Conservation (phyloP, 2,797 vertebrate species). For the Pelochelys cantorii region DNA sequence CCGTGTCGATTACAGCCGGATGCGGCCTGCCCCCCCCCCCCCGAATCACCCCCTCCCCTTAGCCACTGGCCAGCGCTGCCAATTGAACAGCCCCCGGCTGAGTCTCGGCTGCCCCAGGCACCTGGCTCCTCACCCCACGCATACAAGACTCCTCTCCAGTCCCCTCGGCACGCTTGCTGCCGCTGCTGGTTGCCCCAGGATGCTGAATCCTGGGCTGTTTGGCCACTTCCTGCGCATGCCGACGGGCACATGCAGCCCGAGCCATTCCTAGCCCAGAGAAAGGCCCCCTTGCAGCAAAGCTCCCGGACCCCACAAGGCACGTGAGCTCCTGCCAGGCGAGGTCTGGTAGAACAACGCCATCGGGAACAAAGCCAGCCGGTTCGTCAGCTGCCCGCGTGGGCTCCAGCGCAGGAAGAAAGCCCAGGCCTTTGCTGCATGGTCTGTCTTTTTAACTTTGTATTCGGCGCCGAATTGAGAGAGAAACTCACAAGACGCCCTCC, state of each 20-base stretch:
- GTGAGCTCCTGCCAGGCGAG: background rate
- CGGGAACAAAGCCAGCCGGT: background rate
- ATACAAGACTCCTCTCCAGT: background rate
- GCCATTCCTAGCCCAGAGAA: background rate
- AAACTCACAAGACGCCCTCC: constrained; percentile 48
- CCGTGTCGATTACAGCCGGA: background rate
- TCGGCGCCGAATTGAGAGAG: background rate
- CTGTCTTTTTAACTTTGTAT: background rate
- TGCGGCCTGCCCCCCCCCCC: too few species aligned
- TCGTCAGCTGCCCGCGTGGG: background rate
- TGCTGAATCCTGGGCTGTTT: background rate
- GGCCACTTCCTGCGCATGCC: background rate
- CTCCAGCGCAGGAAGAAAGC: accelerated
- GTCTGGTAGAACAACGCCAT: background rate
- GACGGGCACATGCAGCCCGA: background rate
- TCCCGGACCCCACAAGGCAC: background rate
- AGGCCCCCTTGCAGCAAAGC: background rate
- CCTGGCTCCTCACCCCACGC: accelerated
- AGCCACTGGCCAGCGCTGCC: background rate
- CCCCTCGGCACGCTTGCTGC: background rate
- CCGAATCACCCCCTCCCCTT: background rate
- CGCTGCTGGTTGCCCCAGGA: accelerated
- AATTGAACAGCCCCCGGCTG: background rate
- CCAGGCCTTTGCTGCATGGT: background rate
- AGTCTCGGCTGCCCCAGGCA: accelerated